Evolutionary conservation across 1,140 invertebrate species (phyloP), one percentile per base, ranked within the genome.

Genomic region (Caenorhabditis briggsae): DNA sequence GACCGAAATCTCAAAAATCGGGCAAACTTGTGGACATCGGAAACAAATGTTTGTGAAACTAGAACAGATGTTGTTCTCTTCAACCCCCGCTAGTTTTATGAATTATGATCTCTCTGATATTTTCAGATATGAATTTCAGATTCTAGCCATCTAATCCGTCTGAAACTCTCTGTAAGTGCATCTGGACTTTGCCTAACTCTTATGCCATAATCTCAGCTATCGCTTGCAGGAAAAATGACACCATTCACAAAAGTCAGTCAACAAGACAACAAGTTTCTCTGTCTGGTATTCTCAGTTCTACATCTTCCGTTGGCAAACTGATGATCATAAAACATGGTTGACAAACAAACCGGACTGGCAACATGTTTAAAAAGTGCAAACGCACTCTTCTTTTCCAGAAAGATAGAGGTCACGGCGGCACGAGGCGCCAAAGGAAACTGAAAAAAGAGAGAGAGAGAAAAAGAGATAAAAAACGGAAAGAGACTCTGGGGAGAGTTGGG

Each of bases 321-420:
- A n/a, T 50, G 70, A 78, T 50, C 70, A 78, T 50, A 78, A 78
- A 78, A 50, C 70, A 78, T 78, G n/a, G 70, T 78, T 78, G 70
- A 78, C 70, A 78, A 78, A 78, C 70, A 78, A 78, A 78, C 46
- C 70, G 46, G 41, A 61, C 46, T 50, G 46, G 46, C 70, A 78
- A 78, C 70, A 78, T 78, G 70, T 78, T 78, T 78, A 46, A 78
- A 78, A 46, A 78, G 70, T 78, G 33, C 70, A 53, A 23, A 53
- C 23, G 70, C 70, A 78, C 70, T 78, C 70, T 33, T 33, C 33
- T 50, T 78, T 78, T 78, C 70, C 70, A 78, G 46, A 78, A 78
- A n/a, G 46, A 78, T 78, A 50, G 70, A 78, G 70, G 70, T 78
- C 70, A 78, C 70, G 70, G 53, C 70, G 70, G 70, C 70, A 78